Percentiles rank a stretch among this genome's conserved stretches.
phyloP scores from a whole-genome alignment of 2,888 invertebrate species.

The Acleris sparsana region DNA sequence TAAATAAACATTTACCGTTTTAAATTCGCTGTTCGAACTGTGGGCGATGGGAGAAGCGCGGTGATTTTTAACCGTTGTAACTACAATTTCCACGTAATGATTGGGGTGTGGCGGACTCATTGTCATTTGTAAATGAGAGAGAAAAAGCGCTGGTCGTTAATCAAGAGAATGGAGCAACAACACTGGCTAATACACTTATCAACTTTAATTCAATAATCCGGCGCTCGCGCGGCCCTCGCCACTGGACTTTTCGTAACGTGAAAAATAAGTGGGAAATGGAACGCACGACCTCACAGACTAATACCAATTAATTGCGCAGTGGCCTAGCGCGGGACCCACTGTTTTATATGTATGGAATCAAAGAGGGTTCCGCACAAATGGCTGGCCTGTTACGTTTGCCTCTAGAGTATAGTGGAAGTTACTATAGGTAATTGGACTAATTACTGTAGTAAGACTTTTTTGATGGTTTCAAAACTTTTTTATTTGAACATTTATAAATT shows the following conservation, averaged over 20 bases:
- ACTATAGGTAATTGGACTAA: no score
- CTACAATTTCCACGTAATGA: conserved; percentile 75
- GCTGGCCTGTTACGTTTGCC: conserved; percentile 2
- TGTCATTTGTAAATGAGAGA: conserved; percentile 81
- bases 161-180: conserved; percentile 79
- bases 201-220: conserved; percentile 82
- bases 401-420: neutral
- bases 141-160: conserved; percentile 80
- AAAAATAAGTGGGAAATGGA: conserved; percentile 73
- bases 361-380: conserved; percentile 11
- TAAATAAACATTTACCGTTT: conserved; percentile 56
- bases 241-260: conserved; percentile 67
- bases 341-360: conserved; percentile 21
- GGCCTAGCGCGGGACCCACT: conserved; percentile 46
- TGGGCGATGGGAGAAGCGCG: conserved; percentile 38
- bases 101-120: conserved; percentile 74
- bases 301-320: conserved; percentile 72
- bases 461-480: no score
- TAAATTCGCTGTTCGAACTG: conserved; percentile 44
- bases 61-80: conserved; percentile 60
- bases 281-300: conserved; percentile 73
- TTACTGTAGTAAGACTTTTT: no score
- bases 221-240: conserved; percentile 61
- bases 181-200: conserved; percentile 82
- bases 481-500: no score